phyloP scores from a whole-genome alignment of 2,113 vertebrate genomes.

The Etheostoma spectabile region DNA sequence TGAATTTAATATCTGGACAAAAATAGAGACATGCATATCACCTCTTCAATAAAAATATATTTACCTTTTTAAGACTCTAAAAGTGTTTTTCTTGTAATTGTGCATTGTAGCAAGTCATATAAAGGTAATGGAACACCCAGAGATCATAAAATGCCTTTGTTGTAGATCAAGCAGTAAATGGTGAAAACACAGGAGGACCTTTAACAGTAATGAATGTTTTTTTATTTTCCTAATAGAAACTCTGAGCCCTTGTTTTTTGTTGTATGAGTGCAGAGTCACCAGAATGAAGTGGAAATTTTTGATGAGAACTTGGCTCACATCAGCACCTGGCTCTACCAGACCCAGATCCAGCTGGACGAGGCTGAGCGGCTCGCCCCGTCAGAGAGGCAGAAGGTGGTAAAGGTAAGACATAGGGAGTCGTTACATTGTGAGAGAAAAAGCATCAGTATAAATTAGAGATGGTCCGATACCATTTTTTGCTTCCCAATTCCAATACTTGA shows the following conservation, averaged over 20 bases:
- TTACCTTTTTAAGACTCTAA: background rate
- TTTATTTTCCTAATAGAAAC: background rate
- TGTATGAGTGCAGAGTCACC: conserved; percentile 88
- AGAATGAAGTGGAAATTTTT: conserved; percentile 95
- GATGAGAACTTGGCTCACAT: conserved; percentile 98
- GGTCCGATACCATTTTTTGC: too few species aligned
- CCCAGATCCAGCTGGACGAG: conserved; percentile 95
- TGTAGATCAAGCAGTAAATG: conserved; percentile 12
- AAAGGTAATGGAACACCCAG: background rate
- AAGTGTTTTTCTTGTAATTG: conserved; percentile 4
- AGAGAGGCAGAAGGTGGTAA: conserved; percentile 90
- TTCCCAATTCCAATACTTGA: too few species aligned
- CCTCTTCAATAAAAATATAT: conserved; percentile 6
- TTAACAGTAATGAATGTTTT: background rate
- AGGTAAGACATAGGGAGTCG: conserved; percentile 79
- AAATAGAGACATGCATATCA: conserved; percentile 19
- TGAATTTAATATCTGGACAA: background rate
- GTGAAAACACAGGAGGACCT: background rate
- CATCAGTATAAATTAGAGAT: background rate
- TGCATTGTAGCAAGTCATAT: background rate
- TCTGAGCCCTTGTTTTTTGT: background rate
- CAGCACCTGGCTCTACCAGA: conserved; percentile 98
- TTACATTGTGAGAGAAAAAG: background rate
- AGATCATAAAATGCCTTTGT: background rate
- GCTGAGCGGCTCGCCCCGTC: conserved; percentile 88